Base-by-base conservation (phyloP, 2,113 vertebrate species). In the Thalassoma bifasciatum region DNA sequence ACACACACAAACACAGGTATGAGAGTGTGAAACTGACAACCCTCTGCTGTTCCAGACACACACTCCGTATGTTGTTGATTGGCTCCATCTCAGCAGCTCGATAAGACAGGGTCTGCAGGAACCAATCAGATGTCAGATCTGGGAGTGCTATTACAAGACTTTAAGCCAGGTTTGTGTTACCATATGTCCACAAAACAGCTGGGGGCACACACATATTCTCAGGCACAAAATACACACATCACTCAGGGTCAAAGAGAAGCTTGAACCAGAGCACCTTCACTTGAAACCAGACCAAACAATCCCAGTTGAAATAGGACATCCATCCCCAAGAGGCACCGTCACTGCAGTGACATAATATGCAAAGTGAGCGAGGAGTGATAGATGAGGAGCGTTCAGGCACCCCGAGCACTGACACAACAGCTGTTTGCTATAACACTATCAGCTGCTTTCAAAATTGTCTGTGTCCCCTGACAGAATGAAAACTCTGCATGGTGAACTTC, bases 81-180 rank as follows among this genome's bases (percentile, higher is more conserved):
- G 94, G 91, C 94, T 82, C 91, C 93, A 89, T 94, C 93, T 94
- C 89, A 95, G 93, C 94, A 94, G 93, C 92, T 92, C 89, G 89
- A 65, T 37, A 59, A 79, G 64, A 72, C 62, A 79, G 69, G 50
- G 19, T 72, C 68, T 58, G 58, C n/a, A 64, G 14, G 1, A 77
- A 56, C 58, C 72, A 81, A 76, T 87, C 23, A 70, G 17, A 46
- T 19, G 8, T 2, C 16, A 19, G 44, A 46, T 46, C 17, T 46
- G 54, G 42, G 62, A 72, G 88, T 89, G 24, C 83, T 90, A 90
- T 89, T 23, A 52, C 38, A 58, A 90, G 83, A 79, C 79, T 89
- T 80, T 65, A 90, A 84, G 36, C 50, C 54, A 64, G 40, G n/a
- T 73, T 58, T 67, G 66, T 72, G 53, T 81, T 71, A 68, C 59